Conservation (phyloP, 2,113 vertebrate genomes). For the Engystomops pustulosus region DNA sequence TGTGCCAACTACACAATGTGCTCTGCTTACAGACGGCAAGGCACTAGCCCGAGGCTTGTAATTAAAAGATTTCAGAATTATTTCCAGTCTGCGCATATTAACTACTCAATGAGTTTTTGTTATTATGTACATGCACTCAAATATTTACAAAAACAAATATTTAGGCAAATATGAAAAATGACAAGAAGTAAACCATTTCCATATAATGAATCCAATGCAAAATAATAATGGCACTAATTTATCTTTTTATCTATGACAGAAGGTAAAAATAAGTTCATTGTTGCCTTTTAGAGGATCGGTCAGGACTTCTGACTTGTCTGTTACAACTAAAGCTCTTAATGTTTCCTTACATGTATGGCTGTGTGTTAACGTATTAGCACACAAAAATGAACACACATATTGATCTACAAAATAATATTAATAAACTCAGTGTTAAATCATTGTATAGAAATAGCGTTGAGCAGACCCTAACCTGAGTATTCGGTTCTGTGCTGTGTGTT, state of each 20-base stretch:
- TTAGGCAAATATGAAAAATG: not conserved
- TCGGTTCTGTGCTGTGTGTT: no score
- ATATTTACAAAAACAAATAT: not conserved
- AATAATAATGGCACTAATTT: not conserved
- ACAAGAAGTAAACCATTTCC: not conserved
- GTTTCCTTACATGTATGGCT: no score
- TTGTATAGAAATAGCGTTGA: no score
- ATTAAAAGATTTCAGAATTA: conserved; percentile 30
- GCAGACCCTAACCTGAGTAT: no score
- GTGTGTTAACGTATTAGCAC: no score
- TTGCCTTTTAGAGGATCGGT: not conserved
- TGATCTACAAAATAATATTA: no score
- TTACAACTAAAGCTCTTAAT: no score
- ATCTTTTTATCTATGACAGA: not conserved
- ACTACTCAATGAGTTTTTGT: conserved; percentile 1
- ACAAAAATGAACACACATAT: no score
- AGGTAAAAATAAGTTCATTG: not conserved
- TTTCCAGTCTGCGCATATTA: not conserved
- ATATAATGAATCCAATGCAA: not conserved
- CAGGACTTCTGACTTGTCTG: not conserved
- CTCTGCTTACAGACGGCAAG: conserved; percentile 16
- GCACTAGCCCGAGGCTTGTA: conserved; percentile 22
- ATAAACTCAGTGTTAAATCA: no score
- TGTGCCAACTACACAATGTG: conserved; percentile 8
- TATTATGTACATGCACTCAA: conserved; percentile 1